A percentile compares a stretch with the other conserved stretches of the same genome.
These are phyloP conservation scores for Madoqua kirkii DNA, from an alignment of 2,113 vertebrate genomes.

Conservation along the genomic window DNA sequence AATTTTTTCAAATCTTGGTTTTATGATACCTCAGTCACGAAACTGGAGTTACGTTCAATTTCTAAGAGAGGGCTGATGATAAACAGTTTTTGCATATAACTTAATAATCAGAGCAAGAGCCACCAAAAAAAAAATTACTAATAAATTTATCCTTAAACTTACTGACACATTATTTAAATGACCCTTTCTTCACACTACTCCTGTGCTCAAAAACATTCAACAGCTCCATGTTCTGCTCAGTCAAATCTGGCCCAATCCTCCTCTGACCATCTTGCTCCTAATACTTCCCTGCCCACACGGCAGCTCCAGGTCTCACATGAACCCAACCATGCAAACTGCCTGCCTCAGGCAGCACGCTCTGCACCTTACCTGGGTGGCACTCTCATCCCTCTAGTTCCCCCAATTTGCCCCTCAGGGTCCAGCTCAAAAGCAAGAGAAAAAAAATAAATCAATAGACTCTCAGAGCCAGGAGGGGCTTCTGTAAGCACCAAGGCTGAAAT, in stretches of 20 bases:
- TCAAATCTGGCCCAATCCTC: neutral
- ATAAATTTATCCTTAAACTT: slow-evolving; percentile 22
- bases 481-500: neutral
- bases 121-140: neutral
- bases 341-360: neutral
- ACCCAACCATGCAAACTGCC: neutral
- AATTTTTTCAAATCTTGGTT: neutral
- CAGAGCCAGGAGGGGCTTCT: neutral
- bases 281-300: neutral
- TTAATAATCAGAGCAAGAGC: neutral
- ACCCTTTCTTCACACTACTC: neutral
- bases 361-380: neutral
- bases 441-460: neutral
- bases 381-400: neutral
- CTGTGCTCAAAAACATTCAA: slow-evolving; percentile 54
- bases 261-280: neutral
- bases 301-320: neutral
- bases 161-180: neutral
- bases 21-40: neutral
- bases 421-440: neutral
- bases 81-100: neutral
- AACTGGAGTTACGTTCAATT: neutral
- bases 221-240: neutral
- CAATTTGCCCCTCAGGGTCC: neutral
- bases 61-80: neutral